These are phyloP conservation scores for Alosa alosa DNA, from an alignment of 2,113 vertebrate species.

Conservation along the genomic window DNA sequence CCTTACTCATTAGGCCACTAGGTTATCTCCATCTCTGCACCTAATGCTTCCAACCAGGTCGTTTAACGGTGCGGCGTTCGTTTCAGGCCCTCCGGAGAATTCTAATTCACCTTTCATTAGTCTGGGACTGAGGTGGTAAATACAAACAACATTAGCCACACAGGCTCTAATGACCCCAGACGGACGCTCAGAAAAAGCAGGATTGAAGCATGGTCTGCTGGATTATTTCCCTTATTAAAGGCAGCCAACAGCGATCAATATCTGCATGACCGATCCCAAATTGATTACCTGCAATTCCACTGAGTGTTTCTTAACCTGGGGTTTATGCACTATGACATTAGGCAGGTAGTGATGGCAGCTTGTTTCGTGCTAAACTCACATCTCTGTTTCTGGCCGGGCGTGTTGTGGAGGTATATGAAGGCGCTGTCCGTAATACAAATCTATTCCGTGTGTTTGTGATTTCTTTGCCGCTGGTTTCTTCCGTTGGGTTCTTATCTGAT, in stretches of 20 bases:
- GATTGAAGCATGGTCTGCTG: slow-evolving; percentile 29
- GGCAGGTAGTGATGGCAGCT: background rate
- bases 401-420: background rate
- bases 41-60: slow-evolving; percentile 51
- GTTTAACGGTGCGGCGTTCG: slow-evolving; percentile 39
- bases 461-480: background rate
- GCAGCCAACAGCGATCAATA: slow-evolving; percentile 34
- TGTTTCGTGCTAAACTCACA: background rate
- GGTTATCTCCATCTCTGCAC: slow-evolving; percentile 45
- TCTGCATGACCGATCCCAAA: slow-evolving; percentile 39
- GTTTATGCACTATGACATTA: background rate
- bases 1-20: slow-evolving; percentile 47
- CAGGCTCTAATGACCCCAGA: slow-evolving; percentile 39
- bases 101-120: slow-evolving; percentile 48
- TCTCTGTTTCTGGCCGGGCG: background rate
- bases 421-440: background rate
- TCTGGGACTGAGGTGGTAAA: slow-evolving; percentile 37
- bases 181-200: slow-evolving; percentile 34
- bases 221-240: slow-evolving; percentile 46
- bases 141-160: slow-evolving; percentile 36
- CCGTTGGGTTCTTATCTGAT: background rate
- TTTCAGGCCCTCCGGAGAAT: slow-evolving; percentile 46
- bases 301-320: slow-evolving; percentile 20
- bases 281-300: slow-evolving; percentile 41
- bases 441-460: background rate